Percentiles rank a stretch among this genome's conserved stretches.
phyloP scores from a whole-genome alignment of 2,888 invertebrate genomes.

The Netelia inedita region DNA sequence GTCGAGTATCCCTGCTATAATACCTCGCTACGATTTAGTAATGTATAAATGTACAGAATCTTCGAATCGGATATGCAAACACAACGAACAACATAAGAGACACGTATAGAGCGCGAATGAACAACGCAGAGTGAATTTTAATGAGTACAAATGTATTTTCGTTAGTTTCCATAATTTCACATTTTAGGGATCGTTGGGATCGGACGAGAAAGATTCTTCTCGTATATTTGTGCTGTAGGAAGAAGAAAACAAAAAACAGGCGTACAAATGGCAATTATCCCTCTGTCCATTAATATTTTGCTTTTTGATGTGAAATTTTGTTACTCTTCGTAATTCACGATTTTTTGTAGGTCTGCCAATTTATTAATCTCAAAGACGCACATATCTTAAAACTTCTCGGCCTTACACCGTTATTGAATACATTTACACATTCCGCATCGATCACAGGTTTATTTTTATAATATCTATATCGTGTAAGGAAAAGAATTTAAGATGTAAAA shows the following conservation, averaged over 20 bases:
- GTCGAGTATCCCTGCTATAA: conserved; percentile 37
- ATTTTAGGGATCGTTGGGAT: conserved; percentile 27
- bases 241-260: background rate
- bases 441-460: conserved; percentile 78
- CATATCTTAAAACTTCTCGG: conserved; percentile 59
- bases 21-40: conserved; percentile 57
- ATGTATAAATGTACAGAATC: conserved; percentile 56
- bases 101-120: conserved; percentile 24
- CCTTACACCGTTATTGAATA: conserved; percentile 55
- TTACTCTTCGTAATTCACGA: background rate
- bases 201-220: conserved; percentile 13
- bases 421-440: conserved; percentile 71
- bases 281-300: background rate
- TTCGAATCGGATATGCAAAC: conserved; percentile 29
- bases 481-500: conserved; percentile 71
- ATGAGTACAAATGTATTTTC: conserved; percentile 52
- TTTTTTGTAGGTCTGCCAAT: background rate
- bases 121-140: conserved; percentile 11
- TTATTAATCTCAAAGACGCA: conserved; percentile 27
- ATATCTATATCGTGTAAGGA: conserved; percentile 66
- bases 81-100: conserved; percentile 22
- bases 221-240: conserved; percentile 18
- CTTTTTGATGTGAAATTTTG: conserved; percentile 9
- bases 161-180: conserved; percentile 21
- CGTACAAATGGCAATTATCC: background rate